These are phyloP conservation scores for Pseudachorutes palmiensis DNA, from an alignment of 1,140 invertebrate genomes.

Conservation along the genomic window DNA sequence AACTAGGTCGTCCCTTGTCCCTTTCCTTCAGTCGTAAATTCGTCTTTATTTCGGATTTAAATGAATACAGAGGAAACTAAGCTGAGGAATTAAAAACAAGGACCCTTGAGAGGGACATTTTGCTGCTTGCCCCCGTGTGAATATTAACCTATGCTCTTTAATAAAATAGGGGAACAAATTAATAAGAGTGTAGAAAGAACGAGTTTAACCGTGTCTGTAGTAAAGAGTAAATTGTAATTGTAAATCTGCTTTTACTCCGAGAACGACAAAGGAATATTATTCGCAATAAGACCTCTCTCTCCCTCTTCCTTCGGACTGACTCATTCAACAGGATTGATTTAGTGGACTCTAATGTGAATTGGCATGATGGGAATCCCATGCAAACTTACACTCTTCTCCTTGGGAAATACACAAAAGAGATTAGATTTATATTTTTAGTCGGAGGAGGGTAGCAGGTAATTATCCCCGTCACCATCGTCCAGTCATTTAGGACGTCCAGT, in stretches of 20 bases:
- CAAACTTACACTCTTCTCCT: background rate
- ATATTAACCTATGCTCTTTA: too few species aligned
- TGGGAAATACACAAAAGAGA: background rate
- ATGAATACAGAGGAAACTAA: background rate
- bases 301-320: too few species aligned
- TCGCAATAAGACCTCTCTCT: too few species aligned
- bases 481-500: slow-evolving; percentile 39
- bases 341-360: background rate
- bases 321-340: too few species aligned
- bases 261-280: too few species aligned
- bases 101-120: too few species aligned
- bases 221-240: too few species aligned
- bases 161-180: too few species aligned
- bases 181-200: too few species aligned
- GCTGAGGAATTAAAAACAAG: background rate
- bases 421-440: slow-evolving; percentile 18
- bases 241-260: too few species aligned
- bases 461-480: slow-evolving; percentile 33
- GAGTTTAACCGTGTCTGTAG: too few species aligned
- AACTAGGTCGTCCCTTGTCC: background rate
- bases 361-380: background rate
- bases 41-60: slow-evolving; percentile 4
- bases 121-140: too few species aligned
- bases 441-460: slow-evolving; percentile 37
- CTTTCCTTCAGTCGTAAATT: background rate